Evolutionary conservation across 2,113 vertebrate species (phyloP).

Genomic region (Gobio gobio): DNA sequence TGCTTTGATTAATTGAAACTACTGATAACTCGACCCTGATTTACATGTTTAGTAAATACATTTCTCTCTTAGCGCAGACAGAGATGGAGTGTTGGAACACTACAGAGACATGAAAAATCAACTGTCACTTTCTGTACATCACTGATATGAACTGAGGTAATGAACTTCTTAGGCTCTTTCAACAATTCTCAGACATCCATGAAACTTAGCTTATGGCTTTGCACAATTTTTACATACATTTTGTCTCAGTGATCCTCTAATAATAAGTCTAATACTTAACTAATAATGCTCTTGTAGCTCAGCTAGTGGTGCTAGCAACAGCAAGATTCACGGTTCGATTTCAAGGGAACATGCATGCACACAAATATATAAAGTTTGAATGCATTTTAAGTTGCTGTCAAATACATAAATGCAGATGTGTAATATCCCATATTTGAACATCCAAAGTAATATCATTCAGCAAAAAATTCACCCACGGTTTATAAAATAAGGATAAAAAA

Average conservation of each 20-base stretch:
- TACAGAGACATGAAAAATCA: background rate
- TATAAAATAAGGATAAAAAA: no score
- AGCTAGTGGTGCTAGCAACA: background rate
- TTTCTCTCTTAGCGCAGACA: background rate
- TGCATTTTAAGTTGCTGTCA: background rate
- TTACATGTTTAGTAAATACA: background rate
- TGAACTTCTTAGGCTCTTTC: background rate
- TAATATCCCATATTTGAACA: background rate
- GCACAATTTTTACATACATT: background rate
- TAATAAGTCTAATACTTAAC: background rate
- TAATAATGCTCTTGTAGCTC: background rate
- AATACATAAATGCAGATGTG: background rate
- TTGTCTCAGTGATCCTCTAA: background rate
- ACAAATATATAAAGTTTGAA: background rate
- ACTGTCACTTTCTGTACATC: background rate
- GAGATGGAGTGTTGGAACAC: background rate
- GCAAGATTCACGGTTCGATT: background rate
- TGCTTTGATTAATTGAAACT: background rate
- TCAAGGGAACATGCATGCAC: background rate
- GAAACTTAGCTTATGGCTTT: background rate
- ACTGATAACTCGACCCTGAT: slow-evolving; percentile 6
- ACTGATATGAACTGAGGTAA: background rate
- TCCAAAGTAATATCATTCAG: background rate
- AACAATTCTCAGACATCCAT: background rate
- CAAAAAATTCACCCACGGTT: no score